phyloP scores from a whole-genome alignment of 2,113 vertebrate species.

The Herpetotheres cachinnans region DNA sequence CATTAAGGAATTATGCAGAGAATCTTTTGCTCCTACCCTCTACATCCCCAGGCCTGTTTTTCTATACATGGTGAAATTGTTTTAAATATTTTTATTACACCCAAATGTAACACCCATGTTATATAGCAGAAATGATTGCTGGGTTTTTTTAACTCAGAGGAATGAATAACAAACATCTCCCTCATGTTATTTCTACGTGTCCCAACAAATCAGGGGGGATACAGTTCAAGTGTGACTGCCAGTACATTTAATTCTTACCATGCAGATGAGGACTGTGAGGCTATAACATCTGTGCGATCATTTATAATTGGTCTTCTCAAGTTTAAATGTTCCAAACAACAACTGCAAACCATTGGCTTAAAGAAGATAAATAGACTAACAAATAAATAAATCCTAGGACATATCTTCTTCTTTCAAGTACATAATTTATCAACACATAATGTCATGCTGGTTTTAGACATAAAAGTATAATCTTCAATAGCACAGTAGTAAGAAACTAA shows the following conservation, averaged over 20 bases:
- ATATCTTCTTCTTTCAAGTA: neutral
- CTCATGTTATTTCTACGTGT: neutral
- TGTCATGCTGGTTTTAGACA: neutral
- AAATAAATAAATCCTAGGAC: neutral
- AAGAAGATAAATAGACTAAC: neutral
- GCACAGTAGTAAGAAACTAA: neutral
- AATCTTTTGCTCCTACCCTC: neutral
- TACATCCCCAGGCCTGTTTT: neutral
- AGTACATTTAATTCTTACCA: neutral
- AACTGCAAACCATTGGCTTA: neutral
- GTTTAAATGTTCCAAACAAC: neutral
- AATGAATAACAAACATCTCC: neutral
- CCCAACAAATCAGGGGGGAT: neutral
- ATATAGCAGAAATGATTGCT: neutral
- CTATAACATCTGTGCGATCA: neutral
- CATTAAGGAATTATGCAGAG: neutral
- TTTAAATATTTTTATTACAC: neutral
- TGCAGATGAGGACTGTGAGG: neutral
- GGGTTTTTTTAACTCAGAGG: neutral
- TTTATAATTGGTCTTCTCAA: neutral
- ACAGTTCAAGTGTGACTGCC: neutral
- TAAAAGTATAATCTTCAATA: neutral
- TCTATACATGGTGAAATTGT: neutral
- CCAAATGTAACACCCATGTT: rapidly evolving
- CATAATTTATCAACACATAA: neutral